phyloP scores from a whole-genome alignment of 2,888 invertebrate genomes.

The Morpho helenor region DNA sequence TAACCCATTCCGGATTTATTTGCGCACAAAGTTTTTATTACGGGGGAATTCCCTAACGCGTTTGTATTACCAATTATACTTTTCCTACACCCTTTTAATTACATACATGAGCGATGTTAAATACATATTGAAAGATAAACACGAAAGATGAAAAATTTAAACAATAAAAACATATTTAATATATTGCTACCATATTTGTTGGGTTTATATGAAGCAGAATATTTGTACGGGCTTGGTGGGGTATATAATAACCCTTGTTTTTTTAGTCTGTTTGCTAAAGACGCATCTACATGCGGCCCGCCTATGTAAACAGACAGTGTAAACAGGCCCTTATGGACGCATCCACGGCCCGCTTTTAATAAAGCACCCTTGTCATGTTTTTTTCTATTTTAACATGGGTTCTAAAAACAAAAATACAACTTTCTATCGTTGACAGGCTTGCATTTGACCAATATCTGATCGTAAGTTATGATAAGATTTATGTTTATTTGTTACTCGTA shows the following conservation, averaged over 20 bases:
- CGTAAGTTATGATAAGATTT: no score
- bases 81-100: constrained; percentile 22
- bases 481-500: no score
- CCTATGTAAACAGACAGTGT: constrained; percentile 68
- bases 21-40: constrained; percentile 2
- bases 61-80: constrained; percentile 19
- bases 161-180: constrained; percentile 50
- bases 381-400: constrained; percentile 28
- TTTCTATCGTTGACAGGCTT: no score
- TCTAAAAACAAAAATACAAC: no score
- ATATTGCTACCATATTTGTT: constrained; percentile 47
- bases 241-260: constrained; percentile 69
- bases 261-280: constrained; percentile 74
- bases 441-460: no score
- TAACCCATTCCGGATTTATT: background rate
- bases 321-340: constrained; percentile 72
- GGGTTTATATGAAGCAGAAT: constrained; percentile 38
- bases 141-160: constrained; percentile 43
- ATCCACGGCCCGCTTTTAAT: constrained; percentile 51
- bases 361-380: constrained; percentile 50
- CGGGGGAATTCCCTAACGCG: constrained; percentile 22
- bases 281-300: constrained; percentile 71
- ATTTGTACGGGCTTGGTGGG: constrained; percentile 35
- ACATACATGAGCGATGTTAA: constrained; percentile 23
- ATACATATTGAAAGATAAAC: constrained; percentile 34